phyloP scores from a whole-genome alignment of 2,888 invertebrate genomes.

The Crocallis elinguaria region DNA sequence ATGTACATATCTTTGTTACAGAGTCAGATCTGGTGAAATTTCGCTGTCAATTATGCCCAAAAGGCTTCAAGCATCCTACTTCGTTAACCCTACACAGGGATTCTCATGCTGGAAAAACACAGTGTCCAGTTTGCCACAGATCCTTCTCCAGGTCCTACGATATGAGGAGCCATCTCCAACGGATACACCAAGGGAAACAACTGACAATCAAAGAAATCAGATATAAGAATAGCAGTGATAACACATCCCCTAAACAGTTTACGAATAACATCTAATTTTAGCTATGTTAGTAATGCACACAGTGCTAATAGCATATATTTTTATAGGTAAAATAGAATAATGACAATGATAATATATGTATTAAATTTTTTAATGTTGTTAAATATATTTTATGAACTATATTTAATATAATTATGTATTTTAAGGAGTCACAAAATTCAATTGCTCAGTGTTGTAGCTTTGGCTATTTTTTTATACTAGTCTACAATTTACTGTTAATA shows the following conservation, averaged over 20 bases:
- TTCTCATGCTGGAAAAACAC: conserved; percentile 86
- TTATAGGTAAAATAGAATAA: conserved; percentile 25
- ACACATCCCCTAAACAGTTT: conserved; percentile 68
- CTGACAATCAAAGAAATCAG: conserved; percentile 80
- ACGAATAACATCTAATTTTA: conserved; percentile 72
- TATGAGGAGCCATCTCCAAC: conserved; percentile 85
- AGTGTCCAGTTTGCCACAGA: conserved; percentile 86
- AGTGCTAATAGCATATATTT: conserved; percentile 54
- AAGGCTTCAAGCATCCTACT: conserved; percentile 86
- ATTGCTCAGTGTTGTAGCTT: conserved; percentile 78
- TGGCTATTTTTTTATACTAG: conserved; percentile 82
- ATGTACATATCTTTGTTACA: conserved; percentile 52
- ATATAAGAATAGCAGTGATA: conserved; percentile 74
- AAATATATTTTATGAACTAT: conserved; percentile 46
- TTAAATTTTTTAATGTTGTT: conserved; percentile 28
- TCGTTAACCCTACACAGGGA: conserved; percentile 86
- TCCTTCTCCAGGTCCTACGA: conserved; percentile 86
- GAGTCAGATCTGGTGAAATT: conserved; percentile 85
- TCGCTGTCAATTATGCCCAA: conserved; percentile 86
- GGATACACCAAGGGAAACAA: conserved; percentile 85
- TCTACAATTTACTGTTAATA: conserved; percentile 74
- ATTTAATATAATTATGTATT: no score
- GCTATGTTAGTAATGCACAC: conserved; percentile 52
- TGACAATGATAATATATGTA: conserved; percentile 16
- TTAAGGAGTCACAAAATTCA: conserved; percentile 71